phyloP scores from a whole-genome alignment of 2,113 vertebrate genomes.

The Rhabdornis inornatus region DNA sequence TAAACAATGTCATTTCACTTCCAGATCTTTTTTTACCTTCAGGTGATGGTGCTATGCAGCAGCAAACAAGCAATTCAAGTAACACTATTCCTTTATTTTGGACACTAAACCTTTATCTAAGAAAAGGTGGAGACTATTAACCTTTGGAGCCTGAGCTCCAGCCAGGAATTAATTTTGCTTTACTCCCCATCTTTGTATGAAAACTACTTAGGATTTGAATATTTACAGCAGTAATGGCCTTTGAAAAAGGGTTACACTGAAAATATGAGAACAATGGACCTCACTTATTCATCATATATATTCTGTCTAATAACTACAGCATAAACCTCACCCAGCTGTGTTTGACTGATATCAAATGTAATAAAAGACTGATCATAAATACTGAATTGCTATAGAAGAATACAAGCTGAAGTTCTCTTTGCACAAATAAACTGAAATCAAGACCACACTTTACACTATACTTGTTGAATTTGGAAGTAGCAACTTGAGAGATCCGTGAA shows the following conservation, averaged over 20 bases:
- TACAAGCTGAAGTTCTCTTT: neutral
- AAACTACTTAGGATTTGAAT: constrained; percentile 53
- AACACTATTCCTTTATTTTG: neutral
- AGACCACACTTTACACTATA: neutral
- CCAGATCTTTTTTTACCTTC: neutral
- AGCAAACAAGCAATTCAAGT: neutral
- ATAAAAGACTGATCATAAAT: constrained; percentile 56
- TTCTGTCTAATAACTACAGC: neutral
- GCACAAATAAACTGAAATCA: neutral
- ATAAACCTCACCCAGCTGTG: constrained; percentile 1
- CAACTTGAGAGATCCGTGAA: neutral
- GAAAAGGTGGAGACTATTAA: neutral
- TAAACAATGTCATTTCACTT: neutral
- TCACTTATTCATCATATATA: constrained; percentile 28
- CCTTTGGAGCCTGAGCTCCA: neutral
- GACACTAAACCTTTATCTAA: neutral
- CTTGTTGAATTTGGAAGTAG: constrained; percentile 4
- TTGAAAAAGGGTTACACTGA: constrained; percentile 59
- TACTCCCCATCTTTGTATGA: constrained; percentile 14
- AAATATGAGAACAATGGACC: constrained; percentile 39
- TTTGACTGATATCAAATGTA: constrained; percentile 36
- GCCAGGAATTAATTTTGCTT: neutral
- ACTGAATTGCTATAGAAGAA: neutral
- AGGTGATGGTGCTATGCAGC: neutral
- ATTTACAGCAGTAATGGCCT: constrained; percentile 51